Conservation (phyloP, 2,113 vertebrate genomes). For the Lampris megalopsis region DNA sequence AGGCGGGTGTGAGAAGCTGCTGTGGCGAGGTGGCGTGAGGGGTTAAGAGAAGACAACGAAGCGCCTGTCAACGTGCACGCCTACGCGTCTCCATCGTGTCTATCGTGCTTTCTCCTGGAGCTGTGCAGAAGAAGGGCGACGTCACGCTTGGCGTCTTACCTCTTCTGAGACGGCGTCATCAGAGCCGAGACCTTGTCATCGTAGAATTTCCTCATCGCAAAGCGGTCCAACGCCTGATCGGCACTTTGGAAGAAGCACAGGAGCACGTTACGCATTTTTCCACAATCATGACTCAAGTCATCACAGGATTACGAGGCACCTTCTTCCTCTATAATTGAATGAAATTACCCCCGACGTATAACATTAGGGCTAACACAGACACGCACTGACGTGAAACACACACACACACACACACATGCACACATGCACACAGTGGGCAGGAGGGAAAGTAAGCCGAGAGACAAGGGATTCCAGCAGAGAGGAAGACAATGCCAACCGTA, state of each 20-base stretch:
- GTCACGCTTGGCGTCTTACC: slow-evolving; percentile 81
- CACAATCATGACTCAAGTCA: slow-evolving; percentile 57
- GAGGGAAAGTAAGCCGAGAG: slow-evolving; percentile 73
- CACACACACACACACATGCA: slow-evolving; percentile 13
- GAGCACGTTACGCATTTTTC: slow-evolving; percentile 56
- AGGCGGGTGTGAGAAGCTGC: slow-evolving; percentile 22
- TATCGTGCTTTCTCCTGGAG: neutral
- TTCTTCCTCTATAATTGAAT: slow-evolving; percentile 57
- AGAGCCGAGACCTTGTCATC: slow-evolving; percentile 95
- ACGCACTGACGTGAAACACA: neutral
- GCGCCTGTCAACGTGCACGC: neutral
- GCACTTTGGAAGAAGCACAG: slow-evolving; percentile 84
- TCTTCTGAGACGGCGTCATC: slow-evolving; percentile 97
- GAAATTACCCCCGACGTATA: slow-evolving; percentile 55
- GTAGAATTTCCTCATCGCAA: slow-evolving; percentile 98
- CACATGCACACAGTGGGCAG: slow-evolving; percentile 52
- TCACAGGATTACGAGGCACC: slow-evolving; percentile 45
- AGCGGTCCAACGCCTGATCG: slow-evolving; percentile 96
- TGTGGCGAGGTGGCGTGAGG: slow-evolving; percentile 31
- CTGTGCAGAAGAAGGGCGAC: slow-evolving; percentile 38
- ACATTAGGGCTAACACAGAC: slow-evolving; percentile 37
- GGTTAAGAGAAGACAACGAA: slow-evolving; percentile 3
- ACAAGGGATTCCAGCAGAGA: slow-evolving; percentile 78
- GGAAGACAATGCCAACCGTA: slow-evolving; percentile 78
- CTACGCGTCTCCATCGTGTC: neutral